These are phyloP conservation scores for Apis florea DNA, from an alignment of 1,140 invertebrate species.

Conservation along the genomic window DNA sequence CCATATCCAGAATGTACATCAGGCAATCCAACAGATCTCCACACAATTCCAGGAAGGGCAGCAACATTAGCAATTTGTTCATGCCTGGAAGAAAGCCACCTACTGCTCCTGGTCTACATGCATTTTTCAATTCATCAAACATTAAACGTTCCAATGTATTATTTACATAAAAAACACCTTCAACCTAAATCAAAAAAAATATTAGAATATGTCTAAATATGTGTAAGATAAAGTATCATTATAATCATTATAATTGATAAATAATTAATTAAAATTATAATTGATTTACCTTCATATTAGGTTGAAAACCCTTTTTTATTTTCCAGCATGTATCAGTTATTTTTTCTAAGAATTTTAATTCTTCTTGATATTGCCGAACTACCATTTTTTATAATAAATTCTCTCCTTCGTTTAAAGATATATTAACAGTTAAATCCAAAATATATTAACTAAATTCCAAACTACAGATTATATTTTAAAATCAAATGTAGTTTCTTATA, in stretches of 20 bases:
- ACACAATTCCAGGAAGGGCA: conserved; percentile 98
- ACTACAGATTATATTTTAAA: background rate
- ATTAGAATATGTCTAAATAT: conserved; percentile 9
- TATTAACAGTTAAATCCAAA: no score
- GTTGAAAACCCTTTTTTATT: conserved; percentile 99
- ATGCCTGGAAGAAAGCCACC: conserved; percentile 99
- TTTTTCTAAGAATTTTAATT: conserved; percentile 96
- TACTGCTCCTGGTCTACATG: conserved; percentile 91
- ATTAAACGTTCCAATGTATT: conserved; percentile 95
- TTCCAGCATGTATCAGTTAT: conserved; percentile 92
- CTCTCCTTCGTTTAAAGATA: background rate
- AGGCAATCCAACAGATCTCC: conserved; percentile 93
- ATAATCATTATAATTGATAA: conserved; percentile 29
- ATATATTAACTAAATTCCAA: background rate
- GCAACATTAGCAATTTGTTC: conserved; percentile 99
- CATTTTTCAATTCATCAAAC: conserved; percentile 97
- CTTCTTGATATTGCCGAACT: conserved; percentile 95
- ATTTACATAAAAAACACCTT: conserved; percentile 99
- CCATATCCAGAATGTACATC: conserved; percentile 99
- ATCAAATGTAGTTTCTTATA: background rate
- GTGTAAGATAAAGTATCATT: background rate
- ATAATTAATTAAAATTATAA: conserved; percentile 48
- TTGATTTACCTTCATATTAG: conserved; percentile 95
- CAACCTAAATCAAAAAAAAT: conserved; percentile 84
- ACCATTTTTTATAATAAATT: conserved; percentile 84